Evolutionary conservation across 2,797 vertebrate species (phyloP).

Genomic region (Sternarchorhynchus goeldii): DNA sequence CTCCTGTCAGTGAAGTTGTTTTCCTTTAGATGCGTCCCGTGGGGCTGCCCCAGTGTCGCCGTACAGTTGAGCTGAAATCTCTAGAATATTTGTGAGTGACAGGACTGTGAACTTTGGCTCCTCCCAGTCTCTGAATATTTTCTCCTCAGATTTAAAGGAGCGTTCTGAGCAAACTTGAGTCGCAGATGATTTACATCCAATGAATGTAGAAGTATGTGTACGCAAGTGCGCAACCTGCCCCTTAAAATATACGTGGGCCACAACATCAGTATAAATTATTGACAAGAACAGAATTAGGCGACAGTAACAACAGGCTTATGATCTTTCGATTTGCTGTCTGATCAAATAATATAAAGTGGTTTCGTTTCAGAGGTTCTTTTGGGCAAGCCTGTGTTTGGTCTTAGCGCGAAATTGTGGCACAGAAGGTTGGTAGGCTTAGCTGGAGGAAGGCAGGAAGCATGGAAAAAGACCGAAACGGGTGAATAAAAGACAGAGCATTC

Average conservation of each 20-base stretch:
- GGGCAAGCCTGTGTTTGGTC: neutral
- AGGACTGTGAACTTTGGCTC: constrained; percentile 60
- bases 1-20: neutral
- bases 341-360: constrained; percentile 26
- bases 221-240: neutral
- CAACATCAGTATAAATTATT: no score
- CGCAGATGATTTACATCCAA: constrained; percentile 23
- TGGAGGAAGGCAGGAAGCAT: constrained; percentile 14
- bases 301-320: neutral
- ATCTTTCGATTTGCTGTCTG: neutral
- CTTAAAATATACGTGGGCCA: no score
- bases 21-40: neutral
- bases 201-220: constrained; percentile 57
- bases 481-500: constrained; percentile 41
- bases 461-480: constrained; percentile 22
- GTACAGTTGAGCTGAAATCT: constrained; percentile 26
- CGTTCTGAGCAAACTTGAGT: constrained; percentile 71
- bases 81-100: constrained; percentile 60
- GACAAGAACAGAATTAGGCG: no score
- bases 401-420: neutral
- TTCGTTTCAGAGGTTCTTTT: constrained; percentile 22
- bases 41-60: neutral
- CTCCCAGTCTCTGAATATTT: constrained; percentile 66
- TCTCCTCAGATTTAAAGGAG: constrained; percentile 71
- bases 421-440: neutral